A percentile compares a stretch with the other conserved stretches of the same genome.
Evolutionary conservation across 2,797 vertebrate species (phyloP).

Genomic region (Chiloscyllium punctatum): DNA sequence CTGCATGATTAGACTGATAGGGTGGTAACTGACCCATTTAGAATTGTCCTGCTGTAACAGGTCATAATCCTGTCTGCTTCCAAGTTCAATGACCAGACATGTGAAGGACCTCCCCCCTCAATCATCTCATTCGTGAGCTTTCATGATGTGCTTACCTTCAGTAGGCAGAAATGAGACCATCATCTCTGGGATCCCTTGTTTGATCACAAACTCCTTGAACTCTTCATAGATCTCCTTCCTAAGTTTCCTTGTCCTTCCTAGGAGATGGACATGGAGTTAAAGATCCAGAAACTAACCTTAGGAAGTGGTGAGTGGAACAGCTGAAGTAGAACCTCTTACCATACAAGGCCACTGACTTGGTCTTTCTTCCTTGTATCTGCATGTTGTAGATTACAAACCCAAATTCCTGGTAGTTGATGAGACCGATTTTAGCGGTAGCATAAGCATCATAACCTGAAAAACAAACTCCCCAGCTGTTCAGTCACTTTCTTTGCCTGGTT

Average conservation of each 20-base stretch:
- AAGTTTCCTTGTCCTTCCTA: not conserved
- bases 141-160: not conserved
- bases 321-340: not conserved
- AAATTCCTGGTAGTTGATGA: not conserved
- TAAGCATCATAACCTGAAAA: not conserved
- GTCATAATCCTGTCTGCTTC: not conserved
- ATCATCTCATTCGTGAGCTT: no score
- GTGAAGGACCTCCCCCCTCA: not conserved
- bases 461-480: not conserved
- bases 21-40: no score
- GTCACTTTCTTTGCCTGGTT: not conserved
- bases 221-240: not conserved
- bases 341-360: not conserved
- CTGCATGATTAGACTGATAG: no score
- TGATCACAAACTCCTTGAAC: not conserved
- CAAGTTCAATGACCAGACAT: not conserved
- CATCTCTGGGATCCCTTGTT: not conserved
- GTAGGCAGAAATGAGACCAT: not conserved
- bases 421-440: not conserved
- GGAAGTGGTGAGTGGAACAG: not conserved
- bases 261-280: not conserved
- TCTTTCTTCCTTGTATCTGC: not conserved
- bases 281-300: no score
- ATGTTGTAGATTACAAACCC: not conserved
- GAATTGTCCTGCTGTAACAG: no score